A percentile compares a stretch with the other conserved stretches of the same genome.
Conservation (phyloP, 2,113 vertebrate species). For the Enhydra lutris region DNA sequence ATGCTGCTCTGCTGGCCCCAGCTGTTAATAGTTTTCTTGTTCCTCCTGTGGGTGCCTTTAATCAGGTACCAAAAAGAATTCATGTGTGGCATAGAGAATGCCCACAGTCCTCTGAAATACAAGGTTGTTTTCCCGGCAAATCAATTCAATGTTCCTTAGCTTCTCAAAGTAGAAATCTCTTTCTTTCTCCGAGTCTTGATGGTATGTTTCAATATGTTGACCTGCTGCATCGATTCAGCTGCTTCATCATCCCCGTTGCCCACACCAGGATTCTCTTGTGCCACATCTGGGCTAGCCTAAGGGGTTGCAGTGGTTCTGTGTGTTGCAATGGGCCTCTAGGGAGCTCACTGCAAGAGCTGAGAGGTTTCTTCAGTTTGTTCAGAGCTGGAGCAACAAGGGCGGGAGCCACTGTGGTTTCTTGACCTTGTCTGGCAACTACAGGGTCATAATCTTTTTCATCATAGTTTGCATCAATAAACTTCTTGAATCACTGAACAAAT, state of each 20-base stretch:
- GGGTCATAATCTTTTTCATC: too few species aligned
- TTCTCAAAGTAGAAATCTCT: slow-evolving; percentile 99
- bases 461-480: too few species aligned
- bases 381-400: too few species aligned
- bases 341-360: slow-evolving; percentile 70
- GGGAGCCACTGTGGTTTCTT: too few species aligned
- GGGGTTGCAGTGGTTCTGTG: slow-evolving; percentile 89
- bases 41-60: slow-evolving; percentile 83
- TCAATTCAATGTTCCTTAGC: slow-evolving; percentile 96
- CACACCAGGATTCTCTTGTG: slow-evolving; percentile 82
- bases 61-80: slow-evolving; percentile 98
- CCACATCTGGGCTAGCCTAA: slow-evolving; percentile 85
- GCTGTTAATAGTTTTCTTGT: too few species aligned
- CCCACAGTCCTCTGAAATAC: slow-evolving; percentile 95
- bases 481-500: too few species aligned
- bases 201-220: slow-evolving; percentile 92
- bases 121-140: slow-evolving; percentile 97
- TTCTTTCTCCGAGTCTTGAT: slow-evolving; percentile 98
- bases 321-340: slow-evolving; percentile 88
- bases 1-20: too few species aligned
- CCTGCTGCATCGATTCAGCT: slow-evolving; percentile 90
- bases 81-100: slow-evolving; percentile 98
- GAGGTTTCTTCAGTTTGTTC: too few species aligned
- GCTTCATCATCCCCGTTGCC: slow-evolving; percentile 89
- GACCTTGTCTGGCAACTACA: too few species aligned